Percentiles rank a stretch among this genome's conserved stretches.
phyloP scores from a whole-genome alignment of 2,113 vertebrate genomes.

The Ahaetulla prasina region DNA sequence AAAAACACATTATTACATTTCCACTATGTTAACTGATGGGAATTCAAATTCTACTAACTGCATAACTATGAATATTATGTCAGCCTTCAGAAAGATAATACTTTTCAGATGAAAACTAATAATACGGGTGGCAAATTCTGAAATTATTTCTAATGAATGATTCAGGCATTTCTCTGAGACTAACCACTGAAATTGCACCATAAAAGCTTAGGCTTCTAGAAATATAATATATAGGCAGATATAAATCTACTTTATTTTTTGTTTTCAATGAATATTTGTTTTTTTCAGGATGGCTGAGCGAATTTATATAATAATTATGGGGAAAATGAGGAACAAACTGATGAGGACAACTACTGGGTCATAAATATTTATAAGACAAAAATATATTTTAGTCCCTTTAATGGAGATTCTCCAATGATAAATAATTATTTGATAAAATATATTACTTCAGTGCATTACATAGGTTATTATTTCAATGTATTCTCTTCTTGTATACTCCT shows the following conservation, averaged over 20 bases:
- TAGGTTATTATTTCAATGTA: not conserved
- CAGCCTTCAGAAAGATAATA: slow-evolving; percentile 22
- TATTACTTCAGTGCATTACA: not conserved
- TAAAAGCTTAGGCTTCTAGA: slow-evolving; percentile 10
- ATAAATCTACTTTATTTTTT: slow-evolving; percentile 8
- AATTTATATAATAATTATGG: not conserved
- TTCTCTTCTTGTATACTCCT: too few relatives aligned
- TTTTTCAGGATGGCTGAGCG: not conserved
- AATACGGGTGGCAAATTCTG: slow-evolving; percentile 7
- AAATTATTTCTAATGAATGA: slow-evolving; percentile 22
- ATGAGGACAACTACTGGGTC: not conserved
- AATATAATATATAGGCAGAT: not conserved
- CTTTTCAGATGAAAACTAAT: slow-evolving; percentile 21
- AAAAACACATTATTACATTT: slow-evolving; percentile 44
- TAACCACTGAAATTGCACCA: not conserved
- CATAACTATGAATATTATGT: slow-evolving; percentile 13
- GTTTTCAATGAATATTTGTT: not conserved
- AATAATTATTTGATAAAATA: not conserved
- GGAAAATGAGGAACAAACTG: not conserved
- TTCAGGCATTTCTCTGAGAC: slow-evolving; percentile 6
- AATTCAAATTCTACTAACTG: slow-evolving; percentile 38
- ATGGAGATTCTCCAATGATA: not conserved
- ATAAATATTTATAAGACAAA: not conserved
- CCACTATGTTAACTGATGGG: slow-evolving; percentile 26
- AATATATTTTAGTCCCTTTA: not conserved